Base-by-base conservation (phyloP, 2,888 invertebrate genomes). In the Anarsia innoxiella region DNA sequence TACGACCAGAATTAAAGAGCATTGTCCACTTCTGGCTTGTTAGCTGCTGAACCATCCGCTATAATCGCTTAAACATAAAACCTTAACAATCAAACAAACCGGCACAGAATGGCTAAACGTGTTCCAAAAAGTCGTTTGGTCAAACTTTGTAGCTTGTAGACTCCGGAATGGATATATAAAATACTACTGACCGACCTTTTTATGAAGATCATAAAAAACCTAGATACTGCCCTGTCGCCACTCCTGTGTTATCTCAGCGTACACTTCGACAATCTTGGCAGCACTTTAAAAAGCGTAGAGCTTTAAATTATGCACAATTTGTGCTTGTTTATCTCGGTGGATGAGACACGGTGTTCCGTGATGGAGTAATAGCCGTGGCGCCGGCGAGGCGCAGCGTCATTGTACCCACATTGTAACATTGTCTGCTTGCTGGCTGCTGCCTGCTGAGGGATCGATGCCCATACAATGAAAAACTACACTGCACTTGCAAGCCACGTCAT, bases 1-100 rank as follows among this genome's bases (percentile, higher is more conserved):
- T 78, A 77, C 66, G 67, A 64, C 66, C 68, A 60, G 71, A 77
- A 75, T 79, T 78, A 78, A 66, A 72, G 65, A 69, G 34, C 31
- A 31, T 28, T 31, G 37, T 38, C 28, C 14, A 26, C 26, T 26
- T 14, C 33, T 15, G 14, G 15, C 25, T 2, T n/a, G n/a, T n/a
- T n/a, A n/a, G n/a, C n/a, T n/a, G n/a, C n/a, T n/a, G n/a, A n/a
- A n/a, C n/a, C n/a, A n/a, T n/a, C n/a, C n/a, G n/a, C n/a, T n/a
- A n/a, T n/a, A n/a, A n/a, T n/a, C n/a, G n/a, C n/a, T n/a, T n/a
- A n/a, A n/a, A n/a, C n/a, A n/a, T n/a, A n/a, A n/a, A n/a, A n/a
- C n/a, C n/a, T n/a, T n/a, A n/a, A n/a, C n/a, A n/a, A n/a, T n/a
- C n/a, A n/a, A n/a, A n/a, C n/a, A n/a, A n/a, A n/a, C n/a, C n/a